Evolutionary conservation across 1,140 invertebrate species (phyloP).

Genomic region (Trypoxylus dichotomus): DNA sequence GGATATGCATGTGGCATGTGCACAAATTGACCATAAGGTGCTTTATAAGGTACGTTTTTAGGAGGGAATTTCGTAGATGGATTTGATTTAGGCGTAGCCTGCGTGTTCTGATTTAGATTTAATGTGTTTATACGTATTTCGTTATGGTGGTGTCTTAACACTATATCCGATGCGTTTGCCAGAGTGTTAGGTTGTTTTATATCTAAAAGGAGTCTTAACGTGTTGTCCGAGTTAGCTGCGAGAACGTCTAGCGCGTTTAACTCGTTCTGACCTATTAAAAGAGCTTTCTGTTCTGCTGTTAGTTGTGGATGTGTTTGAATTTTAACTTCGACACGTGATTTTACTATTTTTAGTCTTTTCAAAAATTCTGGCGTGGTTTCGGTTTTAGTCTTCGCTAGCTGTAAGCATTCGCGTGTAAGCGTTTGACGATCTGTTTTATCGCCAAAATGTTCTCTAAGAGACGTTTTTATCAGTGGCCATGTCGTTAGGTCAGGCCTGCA

Average conservation of each 20-base stretch:
- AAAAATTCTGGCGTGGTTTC: conserved; percentile 16
- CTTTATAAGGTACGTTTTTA: no score
- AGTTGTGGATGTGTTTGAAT: background rate
- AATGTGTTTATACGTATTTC: background rate
- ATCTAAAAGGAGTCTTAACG: background rate
- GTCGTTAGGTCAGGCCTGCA: conserved; percentile 1
- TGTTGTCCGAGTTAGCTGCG: background rate
- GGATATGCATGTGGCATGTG: no score
- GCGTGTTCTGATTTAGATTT: background rate
- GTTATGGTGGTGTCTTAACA: background rate
- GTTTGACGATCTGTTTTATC: background rate
- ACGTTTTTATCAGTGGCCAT: background rate
- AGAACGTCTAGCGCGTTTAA: conserved; percentile 6
- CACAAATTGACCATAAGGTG: no score
- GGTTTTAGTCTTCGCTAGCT: background rate
- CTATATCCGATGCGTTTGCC: background rate
- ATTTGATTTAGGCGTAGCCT: background rate
- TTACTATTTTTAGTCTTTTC: background rate
- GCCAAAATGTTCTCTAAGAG: background rate
- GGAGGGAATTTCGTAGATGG: no score
- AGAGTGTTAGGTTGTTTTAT: background rate
- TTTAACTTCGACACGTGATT: background rate
- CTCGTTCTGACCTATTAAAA: background rate
- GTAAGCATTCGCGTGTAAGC: background rate
- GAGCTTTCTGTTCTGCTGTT: background rate